Conservation (phyloP, 2,797 vertebrate species). For the Acanthurus lineatus region DNA sequence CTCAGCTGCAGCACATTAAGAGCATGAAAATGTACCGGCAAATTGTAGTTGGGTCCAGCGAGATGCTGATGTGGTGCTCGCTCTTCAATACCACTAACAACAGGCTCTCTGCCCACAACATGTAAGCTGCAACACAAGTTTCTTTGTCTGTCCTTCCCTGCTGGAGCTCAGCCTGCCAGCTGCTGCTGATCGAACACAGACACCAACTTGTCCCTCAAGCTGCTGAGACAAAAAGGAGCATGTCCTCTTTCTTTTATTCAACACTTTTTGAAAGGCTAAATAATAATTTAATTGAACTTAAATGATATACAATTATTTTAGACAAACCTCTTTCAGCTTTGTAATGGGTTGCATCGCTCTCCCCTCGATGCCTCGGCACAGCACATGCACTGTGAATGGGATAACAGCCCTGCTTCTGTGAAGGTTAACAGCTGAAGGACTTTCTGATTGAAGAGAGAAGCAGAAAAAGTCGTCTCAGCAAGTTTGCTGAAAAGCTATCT, state of each 20-base stretch:
- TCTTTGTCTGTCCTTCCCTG: not conserved
- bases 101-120: not conserved
- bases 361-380: not conserved
- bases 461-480: slow-evolving; percentile 34
- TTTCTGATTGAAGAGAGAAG: slow-evolving; percentile 42
- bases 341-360: not conserved
- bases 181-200: not conserved
- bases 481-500: slow-evolving; percentile 36
- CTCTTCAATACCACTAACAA: not conserved
- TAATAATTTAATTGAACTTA: too few species aligned
- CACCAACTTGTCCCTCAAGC: too few species aligned
- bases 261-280: too few species aligned
- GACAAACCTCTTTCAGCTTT: not conserved
- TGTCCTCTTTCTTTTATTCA: too few species aligned
- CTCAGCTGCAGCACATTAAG: not conserved
- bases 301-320: not conserved
- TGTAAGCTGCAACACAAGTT: not conserved
- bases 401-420: slow-evolving; percentile 9
- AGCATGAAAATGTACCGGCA: not conserved
- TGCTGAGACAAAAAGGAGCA: not conserved
- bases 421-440: slow-evolving; percentile 56
- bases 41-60: not conserved
- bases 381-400: slow-evolving; percentile 24
- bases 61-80: too few species aligned
- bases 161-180: not conserved